These are phyloP conservation scores for Limosa lapponica DNA, from an alignment of 2,797 vertebrate species.

Conservation along the genomic window DNA sequence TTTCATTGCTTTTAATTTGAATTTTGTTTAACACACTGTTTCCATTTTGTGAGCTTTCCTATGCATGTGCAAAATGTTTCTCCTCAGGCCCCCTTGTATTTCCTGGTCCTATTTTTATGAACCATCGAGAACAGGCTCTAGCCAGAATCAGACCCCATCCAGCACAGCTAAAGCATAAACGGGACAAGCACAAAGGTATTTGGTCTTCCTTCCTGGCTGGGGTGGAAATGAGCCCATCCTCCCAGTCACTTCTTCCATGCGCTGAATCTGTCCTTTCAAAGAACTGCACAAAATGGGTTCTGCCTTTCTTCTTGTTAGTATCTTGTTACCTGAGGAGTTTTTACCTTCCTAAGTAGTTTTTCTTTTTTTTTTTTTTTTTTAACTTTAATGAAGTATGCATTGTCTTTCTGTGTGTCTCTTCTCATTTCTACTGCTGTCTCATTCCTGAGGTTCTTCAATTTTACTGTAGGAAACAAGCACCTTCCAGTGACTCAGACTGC, in stretches of 20 bases:
- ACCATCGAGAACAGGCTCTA: slow-evolving; percentile 99
- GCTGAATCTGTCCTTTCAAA: slow-evolving; percentile 76
- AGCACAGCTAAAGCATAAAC: slow-evolving; percentile 97
- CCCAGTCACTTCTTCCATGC: slow-evolving; percentile 64
- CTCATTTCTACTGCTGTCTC: slow-evolving; percentile 2
- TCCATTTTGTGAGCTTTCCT: slow-evolving; percentile 93
- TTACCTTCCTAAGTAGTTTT: no score
- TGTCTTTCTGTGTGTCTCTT: slow-evolving; percentile 13
- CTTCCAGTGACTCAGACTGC: neutral
- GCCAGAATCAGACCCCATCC: slow-evolving; percentile 99
- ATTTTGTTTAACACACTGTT: slow-evolving; percentile 79
- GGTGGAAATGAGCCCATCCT: slow-evolving; percentile 82
- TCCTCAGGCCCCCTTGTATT: slow-evolving; percentile 99
- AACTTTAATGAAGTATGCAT: neutral
- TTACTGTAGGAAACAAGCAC: neutral
- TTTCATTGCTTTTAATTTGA: slow-evolving; percentile 76
- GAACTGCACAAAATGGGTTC: slow-evolving; percentile 72
- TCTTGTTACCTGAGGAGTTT: slow-evolving; percentile 76
- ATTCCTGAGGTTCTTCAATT: neutral
- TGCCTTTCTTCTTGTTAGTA: slow-evolving; percentile 68
- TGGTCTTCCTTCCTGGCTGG: slow-evolving; percentile 89
- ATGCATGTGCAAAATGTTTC: slow-evolving; percentile 99
- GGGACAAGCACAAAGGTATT: slow-evolving; percentile 99
- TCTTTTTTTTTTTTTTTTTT: neutral
- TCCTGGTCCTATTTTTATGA: slow-evolving; percentile 99